phyloP scores from a whole-genome alignment of 1,140 invertebrate species.

The Drosophila funebris region DNA sequence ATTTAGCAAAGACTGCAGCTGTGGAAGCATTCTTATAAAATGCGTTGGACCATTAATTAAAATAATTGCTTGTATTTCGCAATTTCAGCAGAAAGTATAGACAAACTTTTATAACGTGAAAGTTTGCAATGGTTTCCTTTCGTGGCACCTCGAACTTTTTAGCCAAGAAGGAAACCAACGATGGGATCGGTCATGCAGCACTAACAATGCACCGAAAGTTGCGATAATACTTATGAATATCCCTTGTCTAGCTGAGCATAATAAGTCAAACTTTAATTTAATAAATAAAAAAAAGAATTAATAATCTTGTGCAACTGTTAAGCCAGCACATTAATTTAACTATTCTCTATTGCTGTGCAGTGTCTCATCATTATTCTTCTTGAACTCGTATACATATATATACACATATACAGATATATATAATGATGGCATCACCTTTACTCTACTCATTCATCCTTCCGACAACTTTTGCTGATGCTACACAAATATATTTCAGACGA shows the following conservation, averaged over 20 bases:
- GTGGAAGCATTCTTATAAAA: neutral
- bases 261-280: neutral
- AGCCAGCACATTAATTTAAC: neutral
- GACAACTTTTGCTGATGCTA: conserved; percentile 39
- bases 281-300: neutral
- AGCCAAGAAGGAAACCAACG: neutral
- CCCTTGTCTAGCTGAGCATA: neutral
- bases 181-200: conserved; percentile 10
- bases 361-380: neutral
- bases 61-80: neutral
- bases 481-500: conserved; percentile 44
- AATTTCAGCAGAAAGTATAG: neutral
- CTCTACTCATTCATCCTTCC: neutral
- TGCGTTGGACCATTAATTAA: conserved; percentile 6
- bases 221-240: neutral
- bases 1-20: conserved; percentile 16
- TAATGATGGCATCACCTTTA: conserved; percentile 19
- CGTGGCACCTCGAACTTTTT: conserved; percentile 1
- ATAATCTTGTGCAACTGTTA: neutral
- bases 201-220: conserved; percentile 23
- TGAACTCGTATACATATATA: neutral
- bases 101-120: conserved; percentile 21
- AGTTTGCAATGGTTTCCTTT: neutral
- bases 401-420: neutral
- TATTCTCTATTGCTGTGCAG: neutral